phyloP scores from a whole-genome alignment of 2,113 vertebrate genomes.

The Triplophysa tibetana region DNA sequence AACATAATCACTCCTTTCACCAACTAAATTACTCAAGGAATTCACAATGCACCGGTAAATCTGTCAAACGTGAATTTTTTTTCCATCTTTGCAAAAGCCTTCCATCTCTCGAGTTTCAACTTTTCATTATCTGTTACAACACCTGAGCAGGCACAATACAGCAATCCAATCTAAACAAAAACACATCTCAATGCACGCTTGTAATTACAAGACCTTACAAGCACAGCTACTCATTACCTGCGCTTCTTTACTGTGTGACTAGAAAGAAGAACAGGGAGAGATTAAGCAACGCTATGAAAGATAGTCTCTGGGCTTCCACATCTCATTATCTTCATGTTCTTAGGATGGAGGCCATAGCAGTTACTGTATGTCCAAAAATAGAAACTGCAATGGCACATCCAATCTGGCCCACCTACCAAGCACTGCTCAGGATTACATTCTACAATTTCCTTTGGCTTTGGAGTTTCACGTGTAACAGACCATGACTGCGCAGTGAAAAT shows the following conservation, averaged over 20 bases:
- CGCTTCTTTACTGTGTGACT: neutral
- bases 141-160: slow-evolving; percentile 27
- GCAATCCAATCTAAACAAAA: slow-evolving; percentile 7
- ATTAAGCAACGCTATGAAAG: slow-evolving; percentile 25
- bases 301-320: slow-evolving; percentile 34
- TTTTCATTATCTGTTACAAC: slow-evolving; percentile 34
- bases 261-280: neutral
- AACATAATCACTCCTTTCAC: slow-evolving; percentile 19
- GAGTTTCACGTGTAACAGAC: slow-evolving; percentile 25
- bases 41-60: slow-evolving; percentile 18
- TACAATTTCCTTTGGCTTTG: slow-evolving; percentile 45
- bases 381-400: slow-evolving; percentile 39
- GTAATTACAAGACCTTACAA: neutral
- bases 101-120: slow-evolving; percentile 7
- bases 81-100: neutral
- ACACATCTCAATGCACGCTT: slow-evolving; percentile 2
- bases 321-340: slow-evolving; percentile 51
- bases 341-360: slow-evolving; percentile 37
- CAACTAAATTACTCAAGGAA: neutral
- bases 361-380: slow-evolving; percentile 43
- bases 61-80: slow-evolving; percentile 12
- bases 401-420: slow-evolving; percentile 55
- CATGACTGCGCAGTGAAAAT: slow-evolving; percentile 21
- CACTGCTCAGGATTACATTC: slow-evolving; percentile 44
- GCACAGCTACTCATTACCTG: neutral